Evolutionary conservation across 2,113 vertebrate genomes (phyloP), one percentile per base, ranked within the genome.

Genomic region (Camelus dromedarius): DNA sequence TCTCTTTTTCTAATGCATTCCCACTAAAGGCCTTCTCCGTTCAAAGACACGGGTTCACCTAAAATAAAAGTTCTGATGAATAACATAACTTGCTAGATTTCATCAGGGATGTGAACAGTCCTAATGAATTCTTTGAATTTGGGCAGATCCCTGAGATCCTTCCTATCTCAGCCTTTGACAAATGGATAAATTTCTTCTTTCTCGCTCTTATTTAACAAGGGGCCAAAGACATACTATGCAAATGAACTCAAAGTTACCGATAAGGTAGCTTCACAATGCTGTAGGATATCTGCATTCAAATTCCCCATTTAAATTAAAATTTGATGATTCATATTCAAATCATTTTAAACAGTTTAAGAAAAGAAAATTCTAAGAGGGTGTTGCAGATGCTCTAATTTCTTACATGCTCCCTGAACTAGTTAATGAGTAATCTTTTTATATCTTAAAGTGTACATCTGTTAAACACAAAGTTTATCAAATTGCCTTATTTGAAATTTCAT

Each of bases 401-500:
- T 69, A 82, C 15, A 18, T 48, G 28, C 18, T 75, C 52, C 24
- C 38, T 87, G 58, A 69, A 87, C 75, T 91, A 42, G 10, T n/a
- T 87, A 82, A 82, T 54, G 26, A 82, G 2, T 22, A 90, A 48
- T 56, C 54, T 24, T 82, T 75, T 88, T 24, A 24, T 77, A 76
- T 64, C 38, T 82, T 54, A 91, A 93, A 67, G 16, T 35, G 28
- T 62, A 24, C 5, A 32, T 88, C 54, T 69, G 13, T 35, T 62
- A 69, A 94, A 48, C 10, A 69, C 58, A 82, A 73, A 66, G 9
- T 70, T 94, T 83, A 82, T 50, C n/a, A 2, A 80, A 35, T 70
- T 88, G 5, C 62, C 54, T 76, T 62, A 81, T 82, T 82, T 91
- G 89, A 82, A 94, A 75, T 85, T 73, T 81, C 32, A 94, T 52